Conservation (phyloP, 2,797 vertebrate species). For the Arremon brunneinucha region DNA sequence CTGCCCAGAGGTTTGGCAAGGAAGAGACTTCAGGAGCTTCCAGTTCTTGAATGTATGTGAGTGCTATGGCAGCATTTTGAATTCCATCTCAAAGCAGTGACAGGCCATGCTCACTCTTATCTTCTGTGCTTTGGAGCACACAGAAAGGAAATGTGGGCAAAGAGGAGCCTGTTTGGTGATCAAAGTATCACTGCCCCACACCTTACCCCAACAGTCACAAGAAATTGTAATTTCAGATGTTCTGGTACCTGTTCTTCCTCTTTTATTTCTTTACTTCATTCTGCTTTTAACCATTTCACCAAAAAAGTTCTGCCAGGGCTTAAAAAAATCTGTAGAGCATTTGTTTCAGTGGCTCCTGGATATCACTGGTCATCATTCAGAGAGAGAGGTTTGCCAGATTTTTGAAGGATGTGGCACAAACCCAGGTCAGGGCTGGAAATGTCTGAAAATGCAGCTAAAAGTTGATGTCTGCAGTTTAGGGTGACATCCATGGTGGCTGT, state of each 20-base stretch:
- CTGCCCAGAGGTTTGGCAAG: background rate
- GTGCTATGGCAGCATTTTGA: background rate
- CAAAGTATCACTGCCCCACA: background rate
- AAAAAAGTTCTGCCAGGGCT: background rate
- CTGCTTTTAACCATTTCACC: background rate
- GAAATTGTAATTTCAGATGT: background rate
- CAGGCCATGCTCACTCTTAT: background rate
- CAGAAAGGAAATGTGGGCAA: background rate
- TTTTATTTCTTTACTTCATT: background rate
- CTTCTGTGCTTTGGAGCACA: background rate
- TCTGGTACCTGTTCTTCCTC: background rate
- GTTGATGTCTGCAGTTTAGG: background rate
- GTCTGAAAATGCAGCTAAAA: background rate
- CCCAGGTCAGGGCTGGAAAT: background rate
- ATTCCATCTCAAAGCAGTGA: background rate
- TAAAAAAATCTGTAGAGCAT: background rate
- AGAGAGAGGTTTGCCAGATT: background rate
- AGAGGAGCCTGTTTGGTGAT: background rate
- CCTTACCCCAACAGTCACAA: background rate
- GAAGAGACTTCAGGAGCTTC: background rate
- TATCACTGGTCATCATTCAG: background rate
- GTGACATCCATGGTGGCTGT: background rate
- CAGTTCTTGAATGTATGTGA: background rate
- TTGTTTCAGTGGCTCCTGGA: background rate
- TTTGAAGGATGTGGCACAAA: background rate